phyloP scores from a whole-genome alignment of 2,888 invertebrate species.

The Agrochola litura region DNA sequence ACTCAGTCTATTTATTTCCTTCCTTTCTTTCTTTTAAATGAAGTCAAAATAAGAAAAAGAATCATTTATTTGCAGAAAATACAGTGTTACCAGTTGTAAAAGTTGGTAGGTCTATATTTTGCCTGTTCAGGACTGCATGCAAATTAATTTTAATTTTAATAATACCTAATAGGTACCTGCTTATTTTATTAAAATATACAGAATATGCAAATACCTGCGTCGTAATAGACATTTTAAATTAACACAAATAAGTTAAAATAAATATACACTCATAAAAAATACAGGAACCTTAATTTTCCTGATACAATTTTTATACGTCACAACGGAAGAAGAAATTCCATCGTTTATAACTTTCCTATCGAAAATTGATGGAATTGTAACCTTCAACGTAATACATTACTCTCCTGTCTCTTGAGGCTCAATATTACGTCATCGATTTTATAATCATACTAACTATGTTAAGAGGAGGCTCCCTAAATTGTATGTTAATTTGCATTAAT shows the following conservation, averaged over 20 bases:
- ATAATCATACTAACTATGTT: conserved; percentile 39
- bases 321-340: not conserved
- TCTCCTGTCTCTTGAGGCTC: conserved; percentile 18
- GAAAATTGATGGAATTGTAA: conserved; percentile 7
- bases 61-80: not conserved
- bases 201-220: not conserved
- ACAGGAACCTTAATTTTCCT: not conserved
- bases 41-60: not conserved
- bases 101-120: too few species aligned
- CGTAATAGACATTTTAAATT: not conserved
- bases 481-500: too few species aligned
- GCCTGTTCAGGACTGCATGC: too few species aligned
- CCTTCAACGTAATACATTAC: conserved; percentile 43
- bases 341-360: not conserved
- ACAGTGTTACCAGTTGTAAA: not conserved
- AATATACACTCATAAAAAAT: not conserved
- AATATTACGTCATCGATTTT: conserved; percentile 44
- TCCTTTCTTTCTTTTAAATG: not conserved
- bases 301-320: not conserved
- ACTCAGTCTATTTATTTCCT: not conserved
- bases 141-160: too few species aligned
- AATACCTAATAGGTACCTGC: too few species aligned
- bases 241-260: not conserved
- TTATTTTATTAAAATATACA: not conserved
- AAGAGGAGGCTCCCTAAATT: too few species aligned